Evolutionary conservation across 2,888 invertebrate genomes (phyloP).

Genomic region (Graphium colonna): DNA sequence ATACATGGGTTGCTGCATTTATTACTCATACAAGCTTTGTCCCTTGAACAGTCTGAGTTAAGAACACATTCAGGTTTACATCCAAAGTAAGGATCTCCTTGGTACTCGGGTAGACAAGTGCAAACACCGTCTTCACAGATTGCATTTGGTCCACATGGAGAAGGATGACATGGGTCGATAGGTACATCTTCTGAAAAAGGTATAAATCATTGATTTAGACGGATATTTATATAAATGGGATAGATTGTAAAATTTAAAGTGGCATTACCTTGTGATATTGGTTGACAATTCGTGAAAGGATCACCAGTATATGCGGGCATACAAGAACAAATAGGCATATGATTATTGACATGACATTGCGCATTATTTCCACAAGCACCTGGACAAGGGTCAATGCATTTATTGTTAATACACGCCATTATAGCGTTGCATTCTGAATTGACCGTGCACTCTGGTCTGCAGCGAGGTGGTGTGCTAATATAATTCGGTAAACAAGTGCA

Average conservation of each 20-base stretch:
- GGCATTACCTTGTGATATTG: slow-evolving; percentile 46
- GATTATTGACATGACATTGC: slow-evolving; percentile 85
- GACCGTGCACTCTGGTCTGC: slow-evolving; percentile 86
- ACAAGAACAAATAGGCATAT: slow-evolving; percentile 85
- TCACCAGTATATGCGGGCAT: slow-evolving; percentile 84
- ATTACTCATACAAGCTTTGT: slow-evolving; percentile 85
- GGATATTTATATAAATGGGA: no score
- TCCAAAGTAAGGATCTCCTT: slow-evolving; percentile 86
- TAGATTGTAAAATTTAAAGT: no score
- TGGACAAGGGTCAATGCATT: slow-evolving; percentile 88
- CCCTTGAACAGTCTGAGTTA: slow-evolving; percentile 85
- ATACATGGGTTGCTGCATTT: slow-evolving; percentile 88
- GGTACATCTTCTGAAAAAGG: slow-evolving; percentile 54
- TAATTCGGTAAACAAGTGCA: slow-evolving; percentile 87
- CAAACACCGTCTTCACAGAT: slow-evolving; percentile 84
- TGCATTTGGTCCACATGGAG: slow-evolving; percentile 85
- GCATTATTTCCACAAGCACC: slow-evolving; percentile 89
- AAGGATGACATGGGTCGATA: slow-evolving; percentile 83
- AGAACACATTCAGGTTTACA: slow-evolving; percentile 90
- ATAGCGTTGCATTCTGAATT: slow-evolving; percentile 86
- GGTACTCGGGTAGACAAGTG: slow-evolving; percentile 85
- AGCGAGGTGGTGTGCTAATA: slow-evolving; percentile 87
- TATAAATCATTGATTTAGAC: not conserved
- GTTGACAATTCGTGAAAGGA: slow-evolving; percentile 81
- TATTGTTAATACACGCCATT: slow-evolving; percentile 85